A percentile compares a stretch with the other conserved stretches of the same genome.
Conservation (phyloP, 2,113 vertebrate genomes). For the Syngnathus floridae region DNA sequence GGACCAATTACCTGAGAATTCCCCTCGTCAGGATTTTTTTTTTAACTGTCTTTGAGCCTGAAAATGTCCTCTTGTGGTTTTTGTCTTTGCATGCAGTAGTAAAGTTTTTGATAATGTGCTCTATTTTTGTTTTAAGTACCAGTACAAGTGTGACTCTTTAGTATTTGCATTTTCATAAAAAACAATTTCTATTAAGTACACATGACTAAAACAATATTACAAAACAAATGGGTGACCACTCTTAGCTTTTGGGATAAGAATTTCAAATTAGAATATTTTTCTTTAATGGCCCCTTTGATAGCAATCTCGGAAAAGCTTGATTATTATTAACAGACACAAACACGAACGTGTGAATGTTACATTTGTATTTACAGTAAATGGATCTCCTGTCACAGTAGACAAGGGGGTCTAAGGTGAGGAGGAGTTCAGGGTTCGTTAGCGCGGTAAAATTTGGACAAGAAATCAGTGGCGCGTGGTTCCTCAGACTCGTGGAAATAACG, state of each 20-base stretch:
- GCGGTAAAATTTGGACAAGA: slow-evolving; percentile 88
- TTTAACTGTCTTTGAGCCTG: not conserved
- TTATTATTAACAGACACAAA: slow-evolving; percentile 12
- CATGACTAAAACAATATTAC: not conserved
- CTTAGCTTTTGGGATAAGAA: not conserved
- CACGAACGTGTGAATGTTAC: slow-evolving; percentile 20
- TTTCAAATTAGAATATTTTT: not conserved
- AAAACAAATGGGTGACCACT: not conserved
- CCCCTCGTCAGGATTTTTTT: slow-evolving; percentile 23
- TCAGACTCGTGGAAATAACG: slow-evolving; percentile 85
- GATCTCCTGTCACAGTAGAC: slow-evolving; percentile 42
- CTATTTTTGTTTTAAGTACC: not conserved
- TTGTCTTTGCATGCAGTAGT: slow-evolving; percentile 39
- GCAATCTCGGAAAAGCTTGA: not conserved
- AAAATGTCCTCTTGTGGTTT: not conserved
- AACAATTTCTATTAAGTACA: not conserved
- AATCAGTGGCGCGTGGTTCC: slow-evolving; percentile 75
- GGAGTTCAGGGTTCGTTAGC: slow-evolving; percentile 82
- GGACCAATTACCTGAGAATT: not conserved
- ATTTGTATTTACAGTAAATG: slow-evolving; percentile 69
- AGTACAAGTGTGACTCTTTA: not conserved
- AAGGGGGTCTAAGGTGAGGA: slow-evolving; percentile 19
- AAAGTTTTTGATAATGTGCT: not conserved
- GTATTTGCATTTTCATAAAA: not conserved
- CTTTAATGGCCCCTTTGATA: not conserved